phyloP scores from a whole-genome alignment of 2,888 invertebrate species.

The Melitaea athalia region DNA sequence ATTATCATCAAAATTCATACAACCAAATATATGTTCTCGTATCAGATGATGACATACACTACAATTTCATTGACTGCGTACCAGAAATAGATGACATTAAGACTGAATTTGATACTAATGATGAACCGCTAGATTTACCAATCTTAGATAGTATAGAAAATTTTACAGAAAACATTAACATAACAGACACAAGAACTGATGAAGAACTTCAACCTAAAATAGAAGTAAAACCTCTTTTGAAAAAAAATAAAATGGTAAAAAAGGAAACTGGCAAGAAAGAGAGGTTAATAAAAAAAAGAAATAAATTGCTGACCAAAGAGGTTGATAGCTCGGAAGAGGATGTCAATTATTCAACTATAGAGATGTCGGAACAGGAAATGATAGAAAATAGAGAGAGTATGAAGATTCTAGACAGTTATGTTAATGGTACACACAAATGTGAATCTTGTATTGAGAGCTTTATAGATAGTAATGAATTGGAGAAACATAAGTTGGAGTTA shows the following conservation, averaged over 20 bases:
- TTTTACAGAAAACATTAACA: background rate
- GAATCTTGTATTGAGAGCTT: conserved; percentile 21
- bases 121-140: conserved; percentile 8
- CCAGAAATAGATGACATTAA: conserved; percentile 19
- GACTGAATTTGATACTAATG: conserved; percentile 19
- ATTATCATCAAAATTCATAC: conserved; percentile 16
- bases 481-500: conserved; percentile 23
- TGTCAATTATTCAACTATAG: conserved; percentile 9
- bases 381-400: conserved; percentile 12
- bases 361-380: conserved; percentile 26
- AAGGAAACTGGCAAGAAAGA: background rate
- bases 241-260: conserved; percentile 5
- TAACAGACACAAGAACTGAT: background rate
- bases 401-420: conserved; percentile 1
- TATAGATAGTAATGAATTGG: conserved; percentile 20
- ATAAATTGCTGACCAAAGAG: background rate
- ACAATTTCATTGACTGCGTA: conserved; percentile 35
- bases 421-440: conserved; percentile 10
- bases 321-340: background rate
- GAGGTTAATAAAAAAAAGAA: conserved; percentile 2
- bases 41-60: conserved; percentile 1
- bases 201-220: background rate
- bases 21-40: background rate
- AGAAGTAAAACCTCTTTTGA: conserved; percentile 21
- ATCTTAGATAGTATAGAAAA: conserved; percentile 5